Conservation (phyloP, 2,797 vertebrate genomes). For the Gorsachius magnificus region DNA sequence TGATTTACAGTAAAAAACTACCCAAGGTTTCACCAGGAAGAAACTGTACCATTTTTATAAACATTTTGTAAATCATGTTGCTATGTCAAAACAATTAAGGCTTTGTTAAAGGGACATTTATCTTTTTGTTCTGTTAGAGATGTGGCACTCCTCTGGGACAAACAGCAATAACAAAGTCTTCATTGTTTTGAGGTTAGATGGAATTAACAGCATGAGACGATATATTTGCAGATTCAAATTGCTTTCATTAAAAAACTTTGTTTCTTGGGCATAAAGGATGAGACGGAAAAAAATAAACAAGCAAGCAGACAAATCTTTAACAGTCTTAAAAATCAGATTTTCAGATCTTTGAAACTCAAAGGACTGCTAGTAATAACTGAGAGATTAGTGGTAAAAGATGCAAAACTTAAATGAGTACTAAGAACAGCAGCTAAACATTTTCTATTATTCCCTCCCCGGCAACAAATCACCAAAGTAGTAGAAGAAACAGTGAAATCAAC, state of each 20-base stretch:
- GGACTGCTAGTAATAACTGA: not conserved
- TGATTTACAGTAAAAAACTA: not conserved
- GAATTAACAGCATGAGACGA: not conserved
- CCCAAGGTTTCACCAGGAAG: not conserved
- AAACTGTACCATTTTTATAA: not conserved
- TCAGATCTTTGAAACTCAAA: not conserved
- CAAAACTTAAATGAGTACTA: not conserved
- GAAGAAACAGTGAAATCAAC: constrained; percentile 7
- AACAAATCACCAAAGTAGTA: not conserved
- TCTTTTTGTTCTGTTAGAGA: not conserved
- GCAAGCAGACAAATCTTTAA: not conserved
- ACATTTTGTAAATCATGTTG: not conserved
- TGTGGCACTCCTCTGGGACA: not conserved
- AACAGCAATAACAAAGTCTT: not conserved
- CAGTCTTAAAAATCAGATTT: not conserved
- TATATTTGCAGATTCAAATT: not conserved
- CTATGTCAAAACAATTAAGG: not conserved
- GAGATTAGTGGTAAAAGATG: not conserved
- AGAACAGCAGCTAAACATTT: not conserved
- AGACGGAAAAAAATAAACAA: not conserved
- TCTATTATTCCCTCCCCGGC: not conserved
- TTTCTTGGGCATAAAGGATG: not conserved
- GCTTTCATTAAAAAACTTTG: not conserved
- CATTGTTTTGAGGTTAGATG: not conserved
- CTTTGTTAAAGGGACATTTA: not conserved